These are phyloP conservation scores for Hipposideros larvatus DNA, from an alignment of 2,797 vertebrate genomes.

Conservation along the genomic window DNA sequence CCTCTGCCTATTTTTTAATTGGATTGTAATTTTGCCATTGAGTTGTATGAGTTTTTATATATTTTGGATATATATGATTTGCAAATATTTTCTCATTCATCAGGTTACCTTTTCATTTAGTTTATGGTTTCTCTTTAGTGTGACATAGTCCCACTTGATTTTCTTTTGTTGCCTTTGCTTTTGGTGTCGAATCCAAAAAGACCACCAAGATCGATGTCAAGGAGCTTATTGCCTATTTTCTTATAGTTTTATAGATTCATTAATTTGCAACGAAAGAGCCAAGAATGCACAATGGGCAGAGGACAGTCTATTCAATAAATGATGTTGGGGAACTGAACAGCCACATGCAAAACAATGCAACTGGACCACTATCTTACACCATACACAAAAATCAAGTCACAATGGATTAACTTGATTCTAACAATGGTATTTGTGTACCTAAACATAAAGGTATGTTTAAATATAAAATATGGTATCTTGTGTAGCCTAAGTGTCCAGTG, in stretches of 20 bases:
- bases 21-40: neutral
- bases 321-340: too few relatives aligned
- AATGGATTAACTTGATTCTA: too few relatives aligned
- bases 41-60: neutral
- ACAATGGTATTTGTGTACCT: too few relatives aligned
- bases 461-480: too few relatives aligned
- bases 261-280: too few relatives aligned
- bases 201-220: neutral
- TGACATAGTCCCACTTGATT: neutral
- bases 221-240: neutral
- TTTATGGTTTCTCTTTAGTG: neutral
- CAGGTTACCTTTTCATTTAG: neutral
- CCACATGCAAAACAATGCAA: too few relatives aligned
- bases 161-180: neutral
- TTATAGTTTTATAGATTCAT: neutral
- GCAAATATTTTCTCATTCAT: neutral
- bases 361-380: too few relatives aligned
- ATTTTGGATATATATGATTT: neutral
- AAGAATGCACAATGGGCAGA: too few relatives aligned
- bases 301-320: too few relatives aligned
- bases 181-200: neutral
- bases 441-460: too few relatives aligned
- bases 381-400: too few relatives aligned
- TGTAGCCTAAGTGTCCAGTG: too few relatives aligned
- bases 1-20: neutral